Percentiles rank a stretch among this genome's conserved stretches.
These are phyloP conservation scores for Menura novaehollandiae DNA, from an alignment of 2,113 vertebrate species.

Conservation along the genomic window DNA sequence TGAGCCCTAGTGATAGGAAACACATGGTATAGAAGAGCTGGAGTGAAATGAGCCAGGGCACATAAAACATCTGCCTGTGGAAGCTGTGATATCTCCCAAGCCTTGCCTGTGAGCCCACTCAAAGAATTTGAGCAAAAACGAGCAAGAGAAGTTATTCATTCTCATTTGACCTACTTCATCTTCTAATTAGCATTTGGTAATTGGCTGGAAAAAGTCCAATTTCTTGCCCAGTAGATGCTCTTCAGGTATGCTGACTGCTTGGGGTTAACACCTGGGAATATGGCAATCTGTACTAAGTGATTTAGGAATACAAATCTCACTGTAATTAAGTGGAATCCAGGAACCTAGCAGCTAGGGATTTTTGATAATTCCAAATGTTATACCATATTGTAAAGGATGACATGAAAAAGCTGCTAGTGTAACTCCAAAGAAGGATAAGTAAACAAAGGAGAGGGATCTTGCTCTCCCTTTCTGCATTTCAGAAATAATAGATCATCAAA, in stretches of 20 bases:
- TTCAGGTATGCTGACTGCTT: background rate
- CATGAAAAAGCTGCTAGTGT: background rate
- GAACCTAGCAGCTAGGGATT: background rate
- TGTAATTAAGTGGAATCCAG: background rate
- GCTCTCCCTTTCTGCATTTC: background rate
- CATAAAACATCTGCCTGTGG: conserved; percentile 2
- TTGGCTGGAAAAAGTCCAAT: conserved; percentile 31
- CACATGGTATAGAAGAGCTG: background rate
- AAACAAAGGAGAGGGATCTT: background rate
- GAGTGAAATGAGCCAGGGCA: background rate
- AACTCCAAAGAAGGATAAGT: background rate
- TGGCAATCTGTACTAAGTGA: background rate
- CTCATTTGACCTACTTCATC: conserved; percentile 27
- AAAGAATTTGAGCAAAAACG: background rate
- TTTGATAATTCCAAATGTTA: background rate
- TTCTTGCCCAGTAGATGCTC: background rate
- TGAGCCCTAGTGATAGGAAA: background rate
- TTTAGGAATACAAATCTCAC: background rate
- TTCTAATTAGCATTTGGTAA: conserved; percentile 43
- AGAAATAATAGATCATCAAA: background rate
- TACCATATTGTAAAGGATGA: background rate
- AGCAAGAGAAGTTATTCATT: background rate
- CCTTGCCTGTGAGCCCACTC: background rate
- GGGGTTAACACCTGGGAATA: background rate
- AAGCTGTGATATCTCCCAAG: background rate